These are phyloP conservation scores for Polyommatus icarus DNA, from an alignment of 2,888 invertebrate genomes.

Conservation along the genomic window DNA sequence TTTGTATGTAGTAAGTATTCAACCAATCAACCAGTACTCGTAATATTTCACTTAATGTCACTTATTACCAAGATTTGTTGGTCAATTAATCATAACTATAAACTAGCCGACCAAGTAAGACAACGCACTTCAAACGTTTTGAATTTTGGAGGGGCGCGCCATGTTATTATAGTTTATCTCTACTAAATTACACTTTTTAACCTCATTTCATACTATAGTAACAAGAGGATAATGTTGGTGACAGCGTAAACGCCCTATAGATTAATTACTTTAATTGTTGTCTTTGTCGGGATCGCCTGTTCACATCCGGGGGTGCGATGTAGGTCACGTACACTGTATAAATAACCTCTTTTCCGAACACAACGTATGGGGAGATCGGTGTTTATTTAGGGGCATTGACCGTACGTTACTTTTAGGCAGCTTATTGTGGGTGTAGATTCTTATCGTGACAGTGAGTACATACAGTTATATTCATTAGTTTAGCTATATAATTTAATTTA, in stretches of 20 bases:
- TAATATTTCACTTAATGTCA: too few species aligned
- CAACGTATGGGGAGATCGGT: not conserved
- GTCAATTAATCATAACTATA: too few species aligned
- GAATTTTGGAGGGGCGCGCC: too few species aligned
- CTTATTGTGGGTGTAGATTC: not conserved
- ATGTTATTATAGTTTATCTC: too few species aligned
- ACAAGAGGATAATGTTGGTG: not conserved
- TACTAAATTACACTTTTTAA: too few species aligned
- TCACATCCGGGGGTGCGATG: constrained; percentile 8
- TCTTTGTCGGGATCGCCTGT: not conserved
- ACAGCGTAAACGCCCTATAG: not conserved
- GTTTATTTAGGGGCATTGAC: not conserved
- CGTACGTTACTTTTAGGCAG: not conserved
- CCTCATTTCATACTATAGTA: not conserved
- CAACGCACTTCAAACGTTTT: too few species aligned
- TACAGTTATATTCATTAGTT: not conserved
- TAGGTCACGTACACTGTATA: constrained; percentile 2
- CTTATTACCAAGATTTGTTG: too few species aligned
- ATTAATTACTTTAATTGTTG: constrained; percentile 9
- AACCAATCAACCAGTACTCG: too few species aligned
- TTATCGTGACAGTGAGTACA: not conserved
- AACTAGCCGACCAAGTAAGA: too few species aligned
- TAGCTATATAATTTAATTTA: too few species aligned
- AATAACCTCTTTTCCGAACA: not conserved
- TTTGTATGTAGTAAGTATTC: too few species aligned